Percentiles rank a stretch among this genome's conserved stretches.
Conservation (phyloP, 92 coral and sea anemone genomes). For the Paramuricea clavata region DNA sequence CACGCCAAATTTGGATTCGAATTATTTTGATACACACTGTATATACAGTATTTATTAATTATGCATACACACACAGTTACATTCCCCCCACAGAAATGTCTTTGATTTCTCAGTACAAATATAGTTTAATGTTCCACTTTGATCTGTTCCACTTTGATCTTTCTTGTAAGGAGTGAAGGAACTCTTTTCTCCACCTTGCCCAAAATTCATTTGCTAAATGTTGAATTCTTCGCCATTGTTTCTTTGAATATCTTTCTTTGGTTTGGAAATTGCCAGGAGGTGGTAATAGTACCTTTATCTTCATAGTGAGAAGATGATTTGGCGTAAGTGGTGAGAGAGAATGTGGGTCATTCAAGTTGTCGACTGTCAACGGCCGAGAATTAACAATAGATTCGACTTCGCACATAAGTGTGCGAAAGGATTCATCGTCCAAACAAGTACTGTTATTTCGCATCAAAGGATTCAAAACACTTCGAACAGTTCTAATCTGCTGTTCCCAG, state of each 20-base stretch:
- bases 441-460: not conserved
- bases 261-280: conserved; percentile 15
- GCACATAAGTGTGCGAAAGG: no score
- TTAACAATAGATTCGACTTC: conserved; percentile 19
- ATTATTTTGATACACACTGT: no score
- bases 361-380: not conserved
- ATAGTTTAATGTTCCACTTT: conserved; percentile 16
- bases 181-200: conserved; percentile 34
- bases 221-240: conserved; percentile 39
- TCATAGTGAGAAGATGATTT: conserved; percentile 39
- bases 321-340: conserved; percentile 2
- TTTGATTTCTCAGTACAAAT: no score
- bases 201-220: no score
- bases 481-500: conserved; percentile 10
- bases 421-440: conserved; percentile 18
- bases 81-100: no score
- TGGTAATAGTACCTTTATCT: conserved; percentile 14
- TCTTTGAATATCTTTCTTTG: not conserved
- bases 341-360: no score
- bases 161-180: no score
- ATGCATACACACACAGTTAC: no score
- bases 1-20: no score
- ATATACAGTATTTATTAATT: no score
- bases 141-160: no score
- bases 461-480: conserved; percentile 30